phyloP scores from a whole-genome alignment of 2,113 vertebrate genomes.

The Centropristis striata region DNA sequence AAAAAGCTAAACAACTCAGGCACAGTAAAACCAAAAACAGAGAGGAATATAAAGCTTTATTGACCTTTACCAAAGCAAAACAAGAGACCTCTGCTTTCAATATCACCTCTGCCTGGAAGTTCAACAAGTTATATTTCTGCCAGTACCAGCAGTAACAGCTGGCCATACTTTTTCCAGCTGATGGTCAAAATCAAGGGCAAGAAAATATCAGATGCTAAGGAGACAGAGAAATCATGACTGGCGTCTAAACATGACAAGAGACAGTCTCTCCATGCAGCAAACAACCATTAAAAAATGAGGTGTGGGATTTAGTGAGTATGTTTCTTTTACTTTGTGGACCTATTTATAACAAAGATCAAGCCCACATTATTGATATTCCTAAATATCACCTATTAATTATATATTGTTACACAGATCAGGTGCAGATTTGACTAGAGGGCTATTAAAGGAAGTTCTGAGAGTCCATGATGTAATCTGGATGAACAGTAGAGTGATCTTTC shows the following conservation, averaged over 20 bases:
- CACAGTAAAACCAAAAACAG: not conserved
- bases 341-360: not conserved
- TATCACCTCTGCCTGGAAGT: constrained; percentile 4
- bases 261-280: not conserved
- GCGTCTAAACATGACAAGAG: not conserved
- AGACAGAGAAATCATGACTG: not conserved
- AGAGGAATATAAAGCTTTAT: not conserved
- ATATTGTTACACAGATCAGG: too few species aligned
- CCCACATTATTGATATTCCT: not conserved
- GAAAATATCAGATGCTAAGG: constrained; percentile 5
- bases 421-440: not conserved
- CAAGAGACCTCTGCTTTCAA: not conserved
- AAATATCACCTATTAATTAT: too few species aligned
- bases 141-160: not conserved
- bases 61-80: constrained; percentile 12
- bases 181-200: not conserved
- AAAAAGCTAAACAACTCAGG: not conserved
- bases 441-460: not conserved
- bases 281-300: not conserved
- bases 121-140: not conserved
- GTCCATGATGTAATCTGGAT: not conserved
- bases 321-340: not conserved
- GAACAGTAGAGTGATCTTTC: not conserved
- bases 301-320: not conserved
- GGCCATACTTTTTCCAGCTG: not conserved